These are phyloP conservation scores for Folsomia candida DNA, from an alignment of 2,888 invertebrate species.

Conservation along the genomic window DNA sequence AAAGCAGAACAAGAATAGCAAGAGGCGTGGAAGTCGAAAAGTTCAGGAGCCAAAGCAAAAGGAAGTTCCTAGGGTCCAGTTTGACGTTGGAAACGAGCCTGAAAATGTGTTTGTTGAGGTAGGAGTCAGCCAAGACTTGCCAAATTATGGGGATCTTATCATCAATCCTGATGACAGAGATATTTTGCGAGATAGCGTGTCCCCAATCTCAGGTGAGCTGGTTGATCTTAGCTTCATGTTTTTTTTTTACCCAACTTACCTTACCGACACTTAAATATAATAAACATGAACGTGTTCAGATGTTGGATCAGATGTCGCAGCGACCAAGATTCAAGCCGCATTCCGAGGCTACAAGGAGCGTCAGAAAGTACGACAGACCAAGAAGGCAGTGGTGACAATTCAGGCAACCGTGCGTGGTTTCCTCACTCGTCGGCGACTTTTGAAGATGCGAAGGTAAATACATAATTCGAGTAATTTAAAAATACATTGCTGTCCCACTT, in stretches of 20 bases:
- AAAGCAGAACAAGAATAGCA: constrained; percentile 28
- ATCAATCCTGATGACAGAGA: constrained; percentile 11
- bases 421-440: constrained; percentile 42
- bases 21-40: constrained; percentile 10
- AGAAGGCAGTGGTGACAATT: constrained; percentile 37
- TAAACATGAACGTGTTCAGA: neutral
- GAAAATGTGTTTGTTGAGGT: constrained; percentile 1
- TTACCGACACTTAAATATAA: neutral
- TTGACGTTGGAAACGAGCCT: constrained; percentile 7
- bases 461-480: neutral
- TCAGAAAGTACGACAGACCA: constrained; percentile 30
- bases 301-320: constrained; percentile 29
- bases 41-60: neutral
- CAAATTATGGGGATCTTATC: neutral
- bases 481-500: neutral
- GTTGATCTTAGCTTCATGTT: too few species aligned
- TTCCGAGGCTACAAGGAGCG: constrained; percentile 39
- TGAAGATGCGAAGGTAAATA: constrained; percentile 37
- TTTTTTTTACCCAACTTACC: too few species aligned
- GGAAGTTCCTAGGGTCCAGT: neutral
- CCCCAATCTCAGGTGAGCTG: constrained; percentile 1
- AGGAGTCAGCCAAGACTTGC: constrained; percentile 1
- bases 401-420: constrained; percentile 45
- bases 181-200: neutral
- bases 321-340: constrained; percentile 46